Evolutionary conservation across 2,888 invertebrate genomes (phyloP).

Genomic region (Dasypogon diadema): DNA sequence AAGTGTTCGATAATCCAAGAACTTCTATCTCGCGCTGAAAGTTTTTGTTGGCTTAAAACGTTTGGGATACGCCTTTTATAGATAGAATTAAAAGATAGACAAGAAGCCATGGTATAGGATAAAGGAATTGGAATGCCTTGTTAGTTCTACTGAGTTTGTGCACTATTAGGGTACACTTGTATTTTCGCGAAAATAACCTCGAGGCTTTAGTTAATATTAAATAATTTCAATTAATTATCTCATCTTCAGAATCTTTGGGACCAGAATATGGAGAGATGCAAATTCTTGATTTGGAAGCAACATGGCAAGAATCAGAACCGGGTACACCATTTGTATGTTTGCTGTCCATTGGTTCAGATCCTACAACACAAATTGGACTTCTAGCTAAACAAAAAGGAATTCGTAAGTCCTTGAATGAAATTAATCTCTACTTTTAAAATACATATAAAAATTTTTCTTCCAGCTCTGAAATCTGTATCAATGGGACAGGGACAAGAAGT

Average conservation of each 20-base stretch:
- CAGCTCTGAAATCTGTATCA: conserved; percentile 86
- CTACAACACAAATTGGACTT: conserved; percentile 91
- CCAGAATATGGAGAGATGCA: conserved; percentile 91
- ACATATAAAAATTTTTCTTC: not conserved
- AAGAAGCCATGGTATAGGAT: no score
- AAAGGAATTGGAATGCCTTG: no score
- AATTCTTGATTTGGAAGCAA: conserved; percentile 90
- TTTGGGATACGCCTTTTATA: no score
- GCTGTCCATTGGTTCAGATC: conserved; percentile 95
- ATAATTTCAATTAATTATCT: not conserved
- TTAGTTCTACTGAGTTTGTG: no score
- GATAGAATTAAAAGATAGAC: no score
- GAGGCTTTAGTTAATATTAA: no score
- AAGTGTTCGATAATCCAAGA: no score
- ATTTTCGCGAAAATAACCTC: no score
- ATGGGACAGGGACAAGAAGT: conserved; percentile 98
- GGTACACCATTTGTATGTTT: conserved; percentile 92
- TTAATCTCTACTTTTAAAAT: conserved; percentile 16
- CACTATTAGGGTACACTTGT: no score
- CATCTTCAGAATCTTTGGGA: conserved; percentile 80
- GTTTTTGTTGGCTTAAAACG: no score
- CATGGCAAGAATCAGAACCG: conserved; percentile 91
- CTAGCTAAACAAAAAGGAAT: conserved; percentile 89
- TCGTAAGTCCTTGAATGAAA: conserved; percentile 78
- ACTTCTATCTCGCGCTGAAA: no score